Base-by-base conservation (phyloP, 1,140 invertebrate species). In the Drosophila parabipectinata region DNA sequence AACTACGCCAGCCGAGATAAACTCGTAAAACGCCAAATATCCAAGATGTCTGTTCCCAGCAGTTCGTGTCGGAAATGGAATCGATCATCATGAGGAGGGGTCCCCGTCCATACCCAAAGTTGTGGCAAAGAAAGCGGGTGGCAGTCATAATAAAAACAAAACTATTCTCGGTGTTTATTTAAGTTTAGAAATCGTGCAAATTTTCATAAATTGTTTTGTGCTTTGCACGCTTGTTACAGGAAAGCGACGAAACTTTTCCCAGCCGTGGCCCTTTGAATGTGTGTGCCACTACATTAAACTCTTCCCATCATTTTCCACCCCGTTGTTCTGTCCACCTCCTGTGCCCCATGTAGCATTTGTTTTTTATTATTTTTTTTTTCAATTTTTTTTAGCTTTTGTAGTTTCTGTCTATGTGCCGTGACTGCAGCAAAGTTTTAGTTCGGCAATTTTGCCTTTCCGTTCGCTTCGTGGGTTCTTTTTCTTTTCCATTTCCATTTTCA, bases 131-230 rank as follows among this genome's bases (percentile, higher is more conserved):
- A 75, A 59, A 77, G 69, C 74, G 81, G 58, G 69, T 68, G 59
- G 68, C 82, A 75, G 82, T 81, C 48, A 75, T 87, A 87, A 85
- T 81, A 85, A 87, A 82, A 85, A 87, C 81, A 87, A 81, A 85
- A 81, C 47, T 77, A 81, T 85, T 87, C 60, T 74, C 50, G 59
- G 74, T 87, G 78, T 87, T 87, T 87, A 87, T 87, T 87, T 87
- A 87, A 82, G 82, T 87, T 87, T 87, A 67, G 74, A 82, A 87
- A 87, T 87, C 87, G 82, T 87, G 87, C 82, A 87, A 87, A 87
- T 87, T 87, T 87, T 87, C 82, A 82, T 88, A 87, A 87, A 87
- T 87, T 87, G 78, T 87, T 87, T 87, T 87, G 82, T 82, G 82
- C 82, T 78, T 62, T 72, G 81, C 66, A 83, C 58, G 80, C 76